Conservation (phyloP, 2,797 vertebrate species). For the Hirundo rustica region DNA sequence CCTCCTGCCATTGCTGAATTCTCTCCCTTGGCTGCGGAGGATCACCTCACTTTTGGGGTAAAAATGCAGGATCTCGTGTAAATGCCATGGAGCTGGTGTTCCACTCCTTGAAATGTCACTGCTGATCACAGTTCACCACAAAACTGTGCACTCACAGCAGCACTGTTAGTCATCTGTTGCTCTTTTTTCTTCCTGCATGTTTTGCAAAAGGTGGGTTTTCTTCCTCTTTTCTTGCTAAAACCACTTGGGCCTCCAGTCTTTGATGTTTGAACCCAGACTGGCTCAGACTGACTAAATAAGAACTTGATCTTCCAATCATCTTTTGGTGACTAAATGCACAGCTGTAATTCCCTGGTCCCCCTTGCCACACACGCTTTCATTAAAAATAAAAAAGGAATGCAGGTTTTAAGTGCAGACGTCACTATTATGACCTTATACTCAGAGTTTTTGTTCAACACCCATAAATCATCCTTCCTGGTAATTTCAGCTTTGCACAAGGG, state of each 20-base stretch:
- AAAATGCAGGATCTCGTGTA: neutral
- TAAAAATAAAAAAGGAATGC: neutral
- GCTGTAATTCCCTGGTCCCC: neutral
- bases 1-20: neutral
- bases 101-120: neutral
- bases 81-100: neutral
- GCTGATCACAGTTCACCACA: neutral
- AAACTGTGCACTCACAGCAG: neutral
- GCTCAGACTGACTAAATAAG: neutral
- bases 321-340: neutral
- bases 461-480: neutral
- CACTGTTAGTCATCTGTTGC: neutral
- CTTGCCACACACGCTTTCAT: neutral
- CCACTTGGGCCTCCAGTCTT: neutral
- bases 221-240: neutral
- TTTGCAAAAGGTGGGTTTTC: neutral
- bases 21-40: neutral
- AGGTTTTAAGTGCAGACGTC: neutral
- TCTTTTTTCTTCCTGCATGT: neutral
- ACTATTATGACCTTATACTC: neutral
- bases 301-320: neutral
- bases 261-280: neutral
- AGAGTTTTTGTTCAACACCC: neutral
- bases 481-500: neutral
- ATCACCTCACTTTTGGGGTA: rapidly evolving